phyloP scores from a whole-genome alignment of 2,797 vertebrate genomes.

The Chloroceryle inda region DNA sequence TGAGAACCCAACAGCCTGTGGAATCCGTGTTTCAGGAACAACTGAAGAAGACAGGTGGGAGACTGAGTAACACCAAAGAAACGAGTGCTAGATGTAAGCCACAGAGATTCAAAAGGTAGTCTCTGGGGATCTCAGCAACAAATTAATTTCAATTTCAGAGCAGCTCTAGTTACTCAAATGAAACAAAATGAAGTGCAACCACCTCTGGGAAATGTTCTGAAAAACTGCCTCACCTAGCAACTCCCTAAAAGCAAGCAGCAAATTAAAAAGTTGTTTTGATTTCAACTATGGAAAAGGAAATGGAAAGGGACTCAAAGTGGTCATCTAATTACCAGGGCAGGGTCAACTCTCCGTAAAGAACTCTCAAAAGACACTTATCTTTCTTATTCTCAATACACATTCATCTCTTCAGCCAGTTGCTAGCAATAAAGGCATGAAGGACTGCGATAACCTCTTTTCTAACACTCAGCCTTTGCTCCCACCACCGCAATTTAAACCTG shows the following conservation, averaged over 20 bases:
- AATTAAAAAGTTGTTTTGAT: neutral
- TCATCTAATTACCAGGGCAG: neutral
- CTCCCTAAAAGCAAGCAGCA: neutral
- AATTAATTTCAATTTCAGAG: constrained; percentile 5
- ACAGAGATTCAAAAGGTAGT: neutral
- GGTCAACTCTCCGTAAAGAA: neutral
- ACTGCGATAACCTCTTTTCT: neutral
- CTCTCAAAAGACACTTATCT: neutral
- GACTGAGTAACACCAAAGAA: neutral
- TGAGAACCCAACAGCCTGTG: neutral
- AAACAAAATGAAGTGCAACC: constrained; percentile 29
- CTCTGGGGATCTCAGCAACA: neutral
- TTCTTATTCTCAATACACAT: neutral
- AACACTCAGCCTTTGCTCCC: neutral
- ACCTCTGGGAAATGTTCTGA: constrained; percentile 4
- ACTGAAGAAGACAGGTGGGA: neutral
- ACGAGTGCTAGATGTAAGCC: neutral
- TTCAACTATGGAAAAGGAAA: neutral
- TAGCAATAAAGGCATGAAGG: neutral
- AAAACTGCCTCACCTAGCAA: neutral
- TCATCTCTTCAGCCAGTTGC: neutral
- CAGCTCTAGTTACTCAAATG: neutral
- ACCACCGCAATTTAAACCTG: neutral
- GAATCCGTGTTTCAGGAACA: neutral
- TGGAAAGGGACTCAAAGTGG: neutral